phyloP scores from a whole-genome alignment of 1,140 invertebrate genomes.

The Parapsyche elsis region DNA sequence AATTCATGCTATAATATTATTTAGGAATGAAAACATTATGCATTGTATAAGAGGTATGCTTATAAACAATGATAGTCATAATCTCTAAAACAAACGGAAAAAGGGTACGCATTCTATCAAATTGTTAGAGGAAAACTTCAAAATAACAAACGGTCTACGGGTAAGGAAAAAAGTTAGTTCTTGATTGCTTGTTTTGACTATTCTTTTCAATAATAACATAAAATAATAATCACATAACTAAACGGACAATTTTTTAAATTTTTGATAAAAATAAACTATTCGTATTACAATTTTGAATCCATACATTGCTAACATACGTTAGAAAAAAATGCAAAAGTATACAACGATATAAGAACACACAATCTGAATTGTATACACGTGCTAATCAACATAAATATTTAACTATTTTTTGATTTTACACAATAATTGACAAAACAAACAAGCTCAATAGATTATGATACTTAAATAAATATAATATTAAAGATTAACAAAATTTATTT shows the following conservation, averaged over 20 bases:
- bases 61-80: too few relatives aligned
- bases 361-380: neutral
- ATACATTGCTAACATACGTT: too few relatives aligned
- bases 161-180: constrained; percentile 36
- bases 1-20: too few relatives aligned
- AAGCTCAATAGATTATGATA: neutral
- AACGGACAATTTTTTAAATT: too few relatives aligned
- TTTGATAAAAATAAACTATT: too few relatives aligned
- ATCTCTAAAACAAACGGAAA: too few relatives aligned
- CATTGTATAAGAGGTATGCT: too few relatives aligned
- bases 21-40: too few relatives aligned
- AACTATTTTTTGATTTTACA: neutral
- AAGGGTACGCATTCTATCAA: constrained; percentile 1
- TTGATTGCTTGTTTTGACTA: constrained; percentile 33
- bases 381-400: neutral
- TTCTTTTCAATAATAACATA: neutral
- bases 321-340: neutral
- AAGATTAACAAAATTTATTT: too few relatives aligned
- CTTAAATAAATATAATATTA: too few relatives aligned
- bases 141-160: constrained; percentile 17
- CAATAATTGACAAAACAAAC: constrained; percentile 5
- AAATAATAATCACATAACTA: too few relatives aligned
- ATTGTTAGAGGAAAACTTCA: constrained; percentile 9
- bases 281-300: too few relatives aligned
- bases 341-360: neutral